Percentiles rank a stretch among this genome's conserved stretches.
phyloP scores from a whole-genome alignment of 2,113 vertebrate species.

The Cryptoleucopteryx plumbea region DNA sequence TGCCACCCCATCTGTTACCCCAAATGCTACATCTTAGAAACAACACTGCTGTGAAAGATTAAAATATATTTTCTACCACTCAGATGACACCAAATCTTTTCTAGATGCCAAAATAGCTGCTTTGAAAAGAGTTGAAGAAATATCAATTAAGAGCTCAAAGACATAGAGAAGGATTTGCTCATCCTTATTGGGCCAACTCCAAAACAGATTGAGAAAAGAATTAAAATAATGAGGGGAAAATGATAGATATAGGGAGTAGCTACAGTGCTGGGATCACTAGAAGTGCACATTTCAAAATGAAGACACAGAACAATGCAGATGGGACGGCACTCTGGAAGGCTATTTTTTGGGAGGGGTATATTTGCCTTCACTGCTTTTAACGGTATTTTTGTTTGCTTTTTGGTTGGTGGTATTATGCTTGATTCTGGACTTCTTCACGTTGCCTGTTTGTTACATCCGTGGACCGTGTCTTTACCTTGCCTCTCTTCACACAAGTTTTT shows the following conservation, averaged over 20 bases:
- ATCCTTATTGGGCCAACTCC: conserved; percentile 83
- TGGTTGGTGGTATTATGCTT: not conserved
- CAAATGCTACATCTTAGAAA: conserved; percentile 86
- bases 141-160: conserved; percentile 86
- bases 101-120: conserved; percentile 87
- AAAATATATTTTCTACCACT: conserved; percentile 88
- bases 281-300: conserved; percentile 71
- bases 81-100: conserved; percentile 86
- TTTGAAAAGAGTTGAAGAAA: conserved; percentile 87
- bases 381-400: not conserved
- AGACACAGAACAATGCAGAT: conserved; percentile 65
- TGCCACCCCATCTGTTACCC: conserved; percentile 86
- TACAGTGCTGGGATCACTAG: conserved; percentile 66
- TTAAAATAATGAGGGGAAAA: conserved; percentile 81
- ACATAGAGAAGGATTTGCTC: conserved; percentile 83
- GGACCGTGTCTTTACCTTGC: not conserved
- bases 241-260: conserved; percentile 74
- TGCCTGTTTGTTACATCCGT: not conserved
- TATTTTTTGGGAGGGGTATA: conserved; percentile 46
- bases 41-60: conserved; percentile 85
- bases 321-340: conserved; percentile 46
- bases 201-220: conserved; percentile 82
- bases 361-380: not conserved
- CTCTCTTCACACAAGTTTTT: not conserved
- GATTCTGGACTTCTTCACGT: not conserved